A percentile compares a stretch with the other conserved stretches of the same genome.
Evolutionary conservation across 2,113 vertebrate genomes (phyloP).

Genomic region (Mirounga angustirostris): DNA sequence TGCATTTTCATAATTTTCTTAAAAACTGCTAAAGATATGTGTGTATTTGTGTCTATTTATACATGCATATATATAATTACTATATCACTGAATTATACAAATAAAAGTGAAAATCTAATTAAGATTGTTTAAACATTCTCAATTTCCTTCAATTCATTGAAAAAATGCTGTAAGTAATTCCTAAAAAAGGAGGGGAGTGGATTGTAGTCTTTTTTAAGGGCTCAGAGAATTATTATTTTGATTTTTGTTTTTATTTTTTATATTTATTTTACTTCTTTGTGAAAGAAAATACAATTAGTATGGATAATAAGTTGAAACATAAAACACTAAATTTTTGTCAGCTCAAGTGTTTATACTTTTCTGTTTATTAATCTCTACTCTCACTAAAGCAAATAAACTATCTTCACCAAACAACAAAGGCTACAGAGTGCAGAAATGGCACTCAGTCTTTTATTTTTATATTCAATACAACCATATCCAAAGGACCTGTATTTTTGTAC

Average conservation of each 20-base stretch:
- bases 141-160: constrained; percentile 20
- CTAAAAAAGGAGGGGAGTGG: not conserved
- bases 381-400: constrained; percentile 35
- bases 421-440: not conserved
- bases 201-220: constrained; percentile 8
- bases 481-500: constrained; percentile 29
- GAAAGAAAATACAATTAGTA: constrained; percentile 50
- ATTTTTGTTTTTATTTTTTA: not conserved
- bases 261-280: not conserved
- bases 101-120: constrained; percentile 55
- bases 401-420: not conserved
- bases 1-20: constrained; percentile 68
- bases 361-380: constrained; percentile 23
- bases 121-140: constrained; percentile 24
- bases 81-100: not conserved
- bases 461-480: not conserved
- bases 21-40: not conserved
- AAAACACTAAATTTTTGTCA: not conserved
- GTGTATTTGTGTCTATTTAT: not conserved
- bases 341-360: constrained; percentile 43
- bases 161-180: not conserved
- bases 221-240: constrained; percentile 14
- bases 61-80: not conserved
- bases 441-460: constrained; percentile 15
- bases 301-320: not conserved